Conservation (phyloP, 2,888 invertebrate genomes). For the Eupithecia tripunctaria region DNA sequence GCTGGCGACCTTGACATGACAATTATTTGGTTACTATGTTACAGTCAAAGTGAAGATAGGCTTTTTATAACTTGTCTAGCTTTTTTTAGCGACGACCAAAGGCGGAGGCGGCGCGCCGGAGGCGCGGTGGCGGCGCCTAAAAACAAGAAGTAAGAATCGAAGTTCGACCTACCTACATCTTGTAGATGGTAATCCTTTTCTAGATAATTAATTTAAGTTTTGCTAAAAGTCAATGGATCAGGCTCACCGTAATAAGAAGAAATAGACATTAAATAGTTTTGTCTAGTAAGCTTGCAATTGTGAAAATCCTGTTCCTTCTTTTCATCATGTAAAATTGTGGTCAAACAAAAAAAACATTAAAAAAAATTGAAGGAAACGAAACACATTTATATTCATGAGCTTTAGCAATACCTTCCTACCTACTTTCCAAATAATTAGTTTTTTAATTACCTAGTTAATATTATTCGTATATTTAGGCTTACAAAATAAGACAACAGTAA, state of each 20-base stretch:
- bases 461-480: too few relatives aligned
- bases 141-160: neutral
- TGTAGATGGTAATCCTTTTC: neutral
- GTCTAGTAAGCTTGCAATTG: neutral
- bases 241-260: neutral
- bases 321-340: too few relatives aligned
- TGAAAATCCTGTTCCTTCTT: neutral
- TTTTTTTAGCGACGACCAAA: too few relatives aligned
- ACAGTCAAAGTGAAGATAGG: slow-evolving; percentile 9
- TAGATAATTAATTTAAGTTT: neutral
- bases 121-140: neutral
- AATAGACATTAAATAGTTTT: neutral
- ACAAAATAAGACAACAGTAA: too few relatives aligned
- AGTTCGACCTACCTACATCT: neutral
- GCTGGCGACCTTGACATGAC: slow-evolving; percentile 82
- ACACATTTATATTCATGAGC: neutral
- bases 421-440: neutral
- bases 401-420: neutral
- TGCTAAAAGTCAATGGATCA: neutral
- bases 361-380: neutral
- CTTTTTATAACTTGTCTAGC: neutral
- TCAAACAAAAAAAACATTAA: too few relatives aligned
- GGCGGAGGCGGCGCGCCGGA: too few relatives aligned
- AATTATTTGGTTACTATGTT: slow-evolving; percentile 69
- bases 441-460: too few relatives aligned